Evolutionary conservation across 1,140 invertebrate species (phyloP).

Genomic region (Ceratina australensis): DNA sequence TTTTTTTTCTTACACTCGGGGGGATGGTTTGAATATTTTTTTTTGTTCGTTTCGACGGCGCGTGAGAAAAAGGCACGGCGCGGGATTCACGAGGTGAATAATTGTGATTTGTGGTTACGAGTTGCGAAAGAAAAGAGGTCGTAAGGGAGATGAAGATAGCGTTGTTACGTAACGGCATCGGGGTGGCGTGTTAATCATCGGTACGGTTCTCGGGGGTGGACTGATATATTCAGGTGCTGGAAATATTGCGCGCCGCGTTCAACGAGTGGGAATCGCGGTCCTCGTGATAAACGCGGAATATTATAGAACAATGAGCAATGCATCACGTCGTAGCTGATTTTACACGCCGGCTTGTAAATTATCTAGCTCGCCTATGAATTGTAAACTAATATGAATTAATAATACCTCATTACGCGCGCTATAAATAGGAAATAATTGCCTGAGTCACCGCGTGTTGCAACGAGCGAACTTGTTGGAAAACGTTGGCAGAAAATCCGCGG

Average conservation of each 20-base stretch:
- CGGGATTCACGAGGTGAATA: slow-evolving; percentile 22
- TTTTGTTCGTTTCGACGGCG: background rate
- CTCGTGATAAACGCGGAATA: no score
- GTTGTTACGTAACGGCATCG: slow-evolving; percentile 1
- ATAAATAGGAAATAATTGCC: no score
- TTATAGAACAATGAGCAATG: no score
- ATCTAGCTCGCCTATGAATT: no score
- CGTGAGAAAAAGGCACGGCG: no score
- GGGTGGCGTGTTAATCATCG: background rate
- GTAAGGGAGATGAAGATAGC: slow-evolving; percentile 10
- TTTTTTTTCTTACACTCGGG: background rate
- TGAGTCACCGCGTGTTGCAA: no score
- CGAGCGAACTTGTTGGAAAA: no score
- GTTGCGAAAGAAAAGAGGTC: background rate
- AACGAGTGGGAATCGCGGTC: background rate
- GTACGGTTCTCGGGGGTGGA: slow-evolving; percentile 4
- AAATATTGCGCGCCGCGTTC: background rate
- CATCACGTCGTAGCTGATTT: no score
- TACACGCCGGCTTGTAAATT: no score
- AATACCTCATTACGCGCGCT: no score
- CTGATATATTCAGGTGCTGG: background rate
- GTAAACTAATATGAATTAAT: no score
- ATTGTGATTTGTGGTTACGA: slow-evolving; percentile 22
- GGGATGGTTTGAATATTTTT: background rate
- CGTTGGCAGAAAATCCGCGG: no score